Evolutionary conservation across 2,888 invertebrate genomes (phyloP).

Genomic region (Oscheius sp.): DNA sequence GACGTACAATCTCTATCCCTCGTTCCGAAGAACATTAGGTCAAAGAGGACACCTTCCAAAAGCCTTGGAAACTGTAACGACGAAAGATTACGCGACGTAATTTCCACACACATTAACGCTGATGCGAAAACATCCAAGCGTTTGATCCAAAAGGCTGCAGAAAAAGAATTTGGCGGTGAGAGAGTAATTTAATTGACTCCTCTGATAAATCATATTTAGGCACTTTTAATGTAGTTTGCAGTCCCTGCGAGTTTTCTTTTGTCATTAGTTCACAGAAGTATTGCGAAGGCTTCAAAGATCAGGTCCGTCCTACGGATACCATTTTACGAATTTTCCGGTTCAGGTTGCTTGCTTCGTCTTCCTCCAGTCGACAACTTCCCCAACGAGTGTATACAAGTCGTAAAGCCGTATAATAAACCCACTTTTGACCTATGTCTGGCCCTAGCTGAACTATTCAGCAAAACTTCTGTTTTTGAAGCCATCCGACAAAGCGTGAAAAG

Average conservation of each 20-base stretch:
- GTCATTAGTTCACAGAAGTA: constrained; percentile 57
- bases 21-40: constrained; percentile 3
- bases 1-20: constrained; percentile 23
- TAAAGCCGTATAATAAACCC: no score
- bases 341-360: constrained; percentile 55
- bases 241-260: constrained; percentile 59
- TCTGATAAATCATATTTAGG: constrained; percentile 22
- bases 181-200: neutral
- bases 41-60: constrained; percentile 20
- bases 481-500: no score
- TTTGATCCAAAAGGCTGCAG: constrained; percentile 68
- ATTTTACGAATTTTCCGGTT: neutral
- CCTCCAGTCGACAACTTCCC: constrained; percentile 46
- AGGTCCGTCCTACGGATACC: constrained; percentile 20
- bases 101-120: constrained; percentile 61
- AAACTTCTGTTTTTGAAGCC: no score
- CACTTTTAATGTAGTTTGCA: constrained; percentile 57
- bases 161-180: constrained; percentile 59
- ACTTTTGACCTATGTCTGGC: no score
- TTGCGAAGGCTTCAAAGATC: constrained; percentile 58
- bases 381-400: constrained; percentile 3
- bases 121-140: constrained; percentile 66
- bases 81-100: constrained; percentile 18
- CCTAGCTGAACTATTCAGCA: no score
- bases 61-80: constrained; percentile 27